A percentile compares a stretch with the other conserved stretches of the same genome.
phyloP scores from a whole-genome alignment of 2,113 vertebrate species.

The Alethe diademata region DNA sequence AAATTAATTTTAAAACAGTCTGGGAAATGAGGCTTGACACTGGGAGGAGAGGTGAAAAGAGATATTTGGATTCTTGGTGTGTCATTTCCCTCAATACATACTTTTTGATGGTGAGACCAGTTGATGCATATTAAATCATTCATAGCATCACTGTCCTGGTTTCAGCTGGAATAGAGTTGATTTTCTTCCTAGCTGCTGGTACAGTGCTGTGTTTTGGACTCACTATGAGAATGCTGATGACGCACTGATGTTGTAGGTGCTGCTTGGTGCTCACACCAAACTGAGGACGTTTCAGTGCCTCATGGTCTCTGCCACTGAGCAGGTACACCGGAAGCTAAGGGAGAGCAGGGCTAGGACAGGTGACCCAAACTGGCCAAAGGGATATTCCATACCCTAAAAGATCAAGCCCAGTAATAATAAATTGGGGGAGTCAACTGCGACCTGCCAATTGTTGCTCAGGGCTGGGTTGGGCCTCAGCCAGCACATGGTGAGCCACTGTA shows the following conservation, averaged over 20 bases:
- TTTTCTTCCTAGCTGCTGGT: background rate
- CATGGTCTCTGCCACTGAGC: background rate
- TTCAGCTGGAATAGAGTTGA: background rate
- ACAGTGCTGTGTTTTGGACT: background rate
- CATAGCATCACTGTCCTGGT: background rate
- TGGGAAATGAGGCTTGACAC: background rate
- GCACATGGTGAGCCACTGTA: background rate
- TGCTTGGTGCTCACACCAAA: background rate
- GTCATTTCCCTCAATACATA: background rate
- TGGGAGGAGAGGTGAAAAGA: background rate
- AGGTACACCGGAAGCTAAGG: background rate
- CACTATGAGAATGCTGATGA: background rate
- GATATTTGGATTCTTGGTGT: background rate
- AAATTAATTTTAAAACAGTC: background rate
- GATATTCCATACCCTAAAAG: background rate
- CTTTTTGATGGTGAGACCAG: background rate
- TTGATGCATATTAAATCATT: background rate
- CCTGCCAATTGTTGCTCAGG: background rate
- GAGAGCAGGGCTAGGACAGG: background rate
- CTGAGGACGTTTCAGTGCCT: background rate
- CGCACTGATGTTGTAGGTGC: background rate
- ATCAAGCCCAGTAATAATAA: background rate
- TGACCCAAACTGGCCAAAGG: background rate
- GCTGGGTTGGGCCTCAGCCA: background rate
- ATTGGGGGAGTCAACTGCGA: accelerated